These are phyloP conservation scores for Mastomys coucha DNA, from an alignment of 2,113 vertebrate genomes.

Conservation along the genomic window DNA sequence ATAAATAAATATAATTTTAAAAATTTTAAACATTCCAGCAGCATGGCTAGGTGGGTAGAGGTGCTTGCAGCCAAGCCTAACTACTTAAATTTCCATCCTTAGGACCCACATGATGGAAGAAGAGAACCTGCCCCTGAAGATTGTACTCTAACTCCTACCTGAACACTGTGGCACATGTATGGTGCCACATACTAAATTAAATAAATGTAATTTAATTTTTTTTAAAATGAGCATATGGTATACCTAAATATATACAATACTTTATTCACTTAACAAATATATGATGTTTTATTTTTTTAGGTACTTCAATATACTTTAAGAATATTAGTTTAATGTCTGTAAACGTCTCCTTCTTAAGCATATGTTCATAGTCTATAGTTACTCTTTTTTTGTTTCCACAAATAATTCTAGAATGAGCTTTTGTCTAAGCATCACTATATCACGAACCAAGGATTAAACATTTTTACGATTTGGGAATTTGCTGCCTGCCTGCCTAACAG, in stretches of 20 bases:
- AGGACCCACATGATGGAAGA: not conserved
- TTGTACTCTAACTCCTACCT: not conserved
- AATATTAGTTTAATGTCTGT: not conserved
- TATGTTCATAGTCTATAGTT: not conserved
- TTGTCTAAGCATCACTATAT: not conserved
- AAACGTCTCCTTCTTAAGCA: slow-evolving; percentile 19
- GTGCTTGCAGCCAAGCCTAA: not conserved
- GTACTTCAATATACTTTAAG: not conserved
- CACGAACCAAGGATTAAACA: not conserved
- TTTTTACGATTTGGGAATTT: not conserved
- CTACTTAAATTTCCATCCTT: not conserved
- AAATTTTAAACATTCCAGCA: too few relatives aligned
- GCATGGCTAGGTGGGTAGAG: not conserved
- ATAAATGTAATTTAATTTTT: not conserved
- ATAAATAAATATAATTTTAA: not conserved
- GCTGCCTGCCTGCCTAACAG: not conserved
- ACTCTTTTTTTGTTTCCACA: not conserved
- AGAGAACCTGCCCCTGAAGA: not conserved
- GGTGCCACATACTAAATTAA: not conserved
- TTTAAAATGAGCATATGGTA: not conserved
- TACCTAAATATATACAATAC: not conserved
- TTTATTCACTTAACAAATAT: not conserved
- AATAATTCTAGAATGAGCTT: not conserved
- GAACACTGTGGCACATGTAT: not conserved
- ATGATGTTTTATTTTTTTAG: not conserved